Evolutionary conservation across 2,113 vertebrate genomes (phyloP).

Genomic region (Gulo gulo): DNA sequence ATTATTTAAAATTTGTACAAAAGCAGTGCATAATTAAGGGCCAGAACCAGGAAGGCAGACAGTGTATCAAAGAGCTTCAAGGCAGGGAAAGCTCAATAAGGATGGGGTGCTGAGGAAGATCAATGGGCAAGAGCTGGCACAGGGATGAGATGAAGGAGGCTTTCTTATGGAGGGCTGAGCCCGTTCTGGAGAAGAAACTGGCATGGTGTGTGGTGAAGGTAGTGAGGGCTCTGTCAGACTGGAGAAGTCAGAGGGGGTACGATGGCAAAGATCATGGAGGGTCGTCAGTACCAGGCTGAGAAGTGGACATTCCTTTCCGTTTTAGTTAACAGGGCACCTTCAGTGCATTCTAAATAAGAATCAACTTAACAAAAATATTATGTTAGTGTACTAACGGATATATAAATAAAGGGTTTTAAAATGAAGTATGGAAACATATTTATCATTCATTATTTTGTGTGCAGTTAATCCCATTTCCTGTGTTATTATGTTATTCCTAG

Average conservation of each 20-base stretch:
- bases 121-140: neutral
- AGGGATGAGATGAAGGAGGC: neutral
- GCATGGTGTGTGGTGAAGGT: neutral
- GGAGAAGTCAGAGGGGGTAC: neutral
- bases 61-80: neutral
- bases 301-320: neutral
- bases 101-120: neutral
- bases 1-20: neutral
- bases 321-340: neutral
- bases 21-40: neutral
- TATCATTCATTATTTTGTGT: conserved; percentile 22
- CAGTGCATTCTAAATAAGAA: neutral
- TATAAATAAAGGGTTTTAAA: neutral
- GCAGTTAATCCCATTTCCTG: conserved; percentile 5
- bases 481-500: neutral
- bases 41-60: neutral
- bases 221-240: neutral
- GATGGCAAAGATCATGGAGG: too few species aligned
- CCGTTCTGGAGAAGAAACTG: neutral
- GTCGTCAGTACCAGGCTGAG: neutral
- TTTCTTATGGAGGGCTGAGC: neutral
- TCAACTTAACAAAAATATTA: conserved; percentile 2
- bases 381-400: neutral
- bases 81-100: neutral
- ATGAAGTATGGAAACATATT: neutral